These are phyloP conservation scores for Drosophila carrolli DNA, from an alignment of 1,140 invertebrate genomes.

Conservation along the genomic window DNA sequence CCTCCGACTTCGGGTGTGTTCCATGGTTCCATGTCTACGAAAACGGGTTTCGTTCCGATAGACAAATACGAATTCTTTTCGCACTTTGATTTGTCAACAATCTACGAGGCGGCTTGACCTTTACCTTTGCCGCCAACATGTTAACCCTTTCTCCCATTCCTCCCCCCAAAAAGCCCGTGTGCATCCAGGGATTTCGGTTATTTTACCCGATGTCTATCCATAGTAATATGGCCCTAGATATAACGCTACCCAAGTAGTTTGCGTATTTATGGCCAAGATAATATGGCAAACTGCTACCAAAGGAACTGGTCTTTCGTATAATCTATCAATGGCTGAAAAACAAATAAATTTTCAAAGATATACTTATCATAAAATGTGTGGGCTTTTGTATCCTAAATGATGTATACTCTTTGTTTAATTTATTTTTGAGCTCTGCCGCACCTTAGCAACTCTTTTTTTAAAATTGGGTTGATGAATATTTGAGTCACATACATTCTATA, in stretches of 20 bases:
- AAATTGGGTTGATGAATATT: no score
- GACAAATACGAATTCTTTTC: constrained; percentile 15
- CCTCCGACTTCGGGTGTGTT: background rate
- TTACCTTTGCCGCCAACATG: constrained; percentile 8
- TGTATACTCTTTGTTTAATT: no score
- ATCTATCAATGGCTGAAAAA: background rate
- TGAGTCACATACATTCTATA: no score
- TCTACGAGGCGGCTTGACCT: constrained; percentile 5
- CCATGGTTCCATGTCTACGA: background rate
- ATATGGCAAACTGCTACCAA: background rate
- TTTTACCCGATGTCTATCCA: background rate
- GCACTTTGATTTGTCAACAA: constrained; percentile 13
- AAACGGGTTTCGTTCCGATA: constrained; percentile 35
- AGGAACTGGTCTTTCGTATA: background rate
- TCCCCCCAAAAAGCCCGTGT: no score
- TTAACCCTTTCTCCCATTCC: background rate
- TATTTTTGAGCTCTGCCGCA: no score
- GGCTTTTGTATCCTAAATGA: no score
- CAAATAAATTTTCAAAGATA: no score
- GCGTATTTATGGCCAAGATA: background rate
- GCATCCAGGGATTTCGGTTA: background rate
- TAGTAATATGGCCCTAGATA: no score
- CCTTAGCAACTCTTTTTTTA: no score
- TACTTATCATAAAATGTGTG: no score
- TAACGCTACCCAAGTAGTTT: background rate